A percentile compares a stretch with the other conserved stretches of the same genome.
Evolutionary conservation across 1,140 invertebrate species (phyloP).

Genomic region (Copidosoma floridanum): DNA sequence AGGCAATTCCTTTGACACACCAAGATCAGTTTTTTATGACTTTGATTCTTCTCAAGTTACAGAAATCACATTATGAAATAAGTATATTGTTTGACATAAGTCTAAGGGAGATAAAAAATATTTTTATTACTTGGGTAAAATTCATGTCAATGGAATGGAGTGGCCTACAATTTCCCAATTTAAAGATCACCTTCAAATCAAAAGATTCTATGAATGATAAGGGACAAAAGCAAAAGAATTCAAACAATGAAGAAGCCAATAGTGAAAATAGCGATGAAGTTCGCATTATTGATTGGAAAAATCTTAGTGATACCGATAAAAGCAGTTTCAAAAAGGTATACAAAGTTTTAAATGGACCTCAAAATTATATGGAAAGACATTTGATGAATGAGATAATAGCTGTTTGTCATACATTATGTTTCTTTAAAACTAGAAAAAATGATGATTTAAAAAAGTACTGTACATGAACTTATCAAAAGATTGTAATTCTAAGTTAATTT

Average conservation of each 20-base stretch:
- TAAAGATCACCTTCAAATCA: too few species aligned
- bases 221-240: too few species aligned
- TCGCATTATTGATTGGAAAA: too few species aligned
- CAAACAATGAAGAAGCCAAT: too few species aligned
- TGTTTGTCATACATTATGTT: neutral
- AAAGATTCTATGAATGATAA: too few species aligned
- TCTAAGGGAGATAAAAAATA: slow-evolving; percentile 8
- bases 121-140: slow-evolving; percentile 5
- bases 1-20: neutral
- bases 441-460: too few species aligned
- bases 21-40: slow-evolving; percentile 4
- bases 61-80: slow-evolving; percentile 9
- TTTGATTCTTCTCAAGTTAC: neutral
- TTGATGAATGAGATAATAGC: neutral
- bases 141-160: slow-evolving; percentile 1
- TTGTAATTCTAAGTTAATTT: too few species aligned
- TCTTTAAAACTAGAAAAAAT: neutral
- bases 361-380: slow-evolving; percentile 1
- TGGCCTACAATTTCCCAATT: neutral
- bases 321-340: neutral
- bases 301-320: too few species aligned
- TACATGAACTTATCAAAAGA: too few species aligned
- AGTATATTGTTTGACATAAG: slow-evolving; percentile 9
- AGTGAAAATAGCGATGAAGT: too few species aligned
- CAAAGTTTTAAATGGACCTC: slow-evolving; percentile 2